Conservation (phyloP, 2,888 invertebrate genomes). For the Drosophila neonasuta region DNA sequence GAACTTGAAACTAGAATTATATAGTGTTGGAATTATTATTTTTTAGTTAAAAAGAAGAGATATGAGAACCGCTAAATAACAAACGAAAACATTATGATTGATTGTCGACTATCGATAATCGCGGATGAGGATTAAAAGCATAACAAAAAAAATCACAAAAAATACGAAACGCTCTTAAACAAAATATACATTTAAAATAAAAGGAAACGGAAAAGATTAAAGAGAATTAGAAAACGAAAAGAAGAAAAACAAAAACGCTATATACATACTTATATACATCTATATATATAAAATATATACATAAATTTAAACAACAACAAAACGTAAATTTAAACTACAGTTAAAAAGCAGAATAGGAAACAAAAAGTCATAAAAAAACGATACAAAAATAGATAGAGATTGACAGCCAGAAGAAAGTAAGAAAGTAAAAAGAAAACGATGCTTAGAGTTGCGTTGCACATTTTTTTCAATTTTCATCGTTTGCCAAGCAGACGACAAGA, state of each 20-base stretch:
- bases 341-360: constrained; percentile 59
- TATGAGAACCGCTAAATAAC: constrained; percentile 27
- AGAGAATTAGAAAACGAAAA: constrained; percentile 37
- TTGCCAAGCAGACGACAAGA: constrained; percentile 72
- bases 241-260: constrained; percentile 32
- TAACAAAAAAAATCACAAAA: constrained; percentile 62
- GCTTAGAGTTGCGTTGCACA: constrained; percentile 76
- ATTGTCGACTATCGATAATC: constrained; percentile 59
- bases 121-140: constrained; percentile 54
- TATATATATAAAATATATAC: constrained; percentile 49
- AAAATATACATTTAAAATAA: constrained; percentile 62
- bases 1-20: constrained; percentile 78
- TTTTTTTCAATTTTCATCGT: constrained; percentile 73
- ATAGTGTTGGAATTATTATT: constrained; percentile 78
- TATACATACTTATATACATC: constrained; percentile 59
- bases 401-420: constrained; percentile 30
- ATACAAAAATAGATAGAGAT: constrained; percentile 41
- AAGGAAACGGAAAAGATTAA: constrained; percentile 44
- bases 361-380: constrained; percentile 53
- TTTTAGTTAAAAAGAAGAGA: constrained; percentile 64
- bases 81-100: constrained; percentile 44
- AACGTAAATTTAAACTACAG: constrained; percentile 69
- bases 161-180: constrained; percentile 64
- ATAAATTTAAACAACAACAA: constrained; percentile 50
- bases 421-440: constrained; percentile 53